Conservation (phyloP, 92 coral and sea anemone species). For the Umimayanthus chanpuru region DNA sequence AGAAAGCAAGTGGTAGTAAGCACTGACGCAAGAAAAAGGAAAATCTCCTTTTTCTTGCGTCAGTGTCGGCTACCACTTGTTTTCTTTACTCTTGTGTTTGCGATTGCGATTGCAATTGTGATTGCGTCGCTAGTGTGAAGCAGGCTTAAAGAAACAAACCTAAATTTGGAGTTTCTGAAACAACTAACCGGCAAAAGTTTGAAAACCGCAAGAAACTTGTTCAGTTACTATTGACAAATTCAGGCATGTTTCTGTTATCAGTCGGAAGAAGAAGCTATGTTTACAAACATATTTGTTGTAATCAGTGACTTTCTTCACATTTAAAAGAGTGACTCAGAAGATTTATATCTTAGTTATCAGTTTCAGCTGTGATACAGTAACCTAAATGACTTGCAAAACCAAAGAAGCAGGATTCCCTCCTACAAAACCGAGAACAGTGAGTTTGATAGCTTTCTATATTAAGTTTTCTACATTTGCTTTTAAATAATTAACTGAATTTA, state of each 20-base stretch:
- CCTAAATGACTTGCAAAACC: background rate
- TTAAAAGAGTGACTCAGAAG: background rate
- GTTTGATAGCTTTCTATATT: background rate
- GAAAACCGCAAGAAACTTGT: too few relatives aligned
- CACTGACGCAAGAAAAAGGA: too few relatives aligned
- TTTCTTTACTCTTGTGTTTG: too few relatives aligned
- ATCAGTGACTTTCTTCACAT: background rate
- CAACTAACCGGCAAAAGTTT: too few relatives aligned
- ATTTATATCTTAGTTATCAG: background rate
- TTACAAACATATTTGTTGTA: background rate
- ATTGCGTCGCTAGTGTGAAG: too few relatives aligned
- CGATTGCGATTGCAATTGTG: too few relatives aligned
- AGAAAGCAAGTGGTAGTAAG: too few relatives aligned
- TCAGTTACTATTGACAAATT: background rate
- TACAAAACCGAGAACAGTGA: background rate
- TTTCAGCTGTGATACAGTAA: background rate
- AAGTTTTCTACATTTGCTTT: background rate
- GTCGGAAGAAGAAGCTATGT: background rate
- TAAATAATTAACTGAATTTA: constrained; percentile 22
- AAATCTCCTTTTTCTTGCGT: too few relatives aligned
- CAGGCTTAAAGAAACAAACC: too few relatives aligned
- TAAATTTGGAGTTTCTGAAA: too few relatives aligned
- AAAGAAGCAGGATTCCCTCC: constrained; percentile 10
- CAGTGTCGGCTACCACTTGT: too few relatives aligned
- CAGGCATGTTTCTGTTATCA: background rate